Evolutionary conservation across 2,888 invertebrate species (phyloP), one percentile per base, ranked within the genome.

Genomic region (Megaustenia siamemsis): DNA sequence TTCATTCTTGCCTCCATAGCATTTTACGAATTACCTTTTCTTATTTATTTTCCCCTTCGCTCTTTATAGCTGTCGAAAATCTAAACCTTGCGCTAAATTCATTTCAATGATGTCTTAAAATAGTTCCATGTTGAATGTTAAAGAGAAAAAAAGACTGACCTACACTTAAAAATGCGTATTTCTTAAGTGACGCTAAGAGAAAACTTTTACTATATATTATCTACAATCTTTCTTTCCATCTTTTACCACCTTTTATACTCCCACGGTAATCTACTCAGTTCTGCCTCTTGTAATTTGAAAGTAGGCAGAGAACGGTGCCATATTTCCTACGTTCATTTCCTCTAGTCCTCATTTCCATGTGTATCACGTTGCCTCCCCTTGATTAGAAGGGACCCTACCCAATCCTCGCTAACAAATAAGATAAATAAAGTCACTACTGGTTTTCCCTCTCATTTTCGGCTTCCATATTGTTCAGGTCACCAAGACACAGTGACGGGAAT

Each of bases 281-380:
- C 40, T 38, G 12, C 43, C 66, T 28, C 28, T 45, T 45, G 43
- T 78, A 78, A 78, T 78, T 78, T 78, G 32, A 40, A 66, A 24
- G 6, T 63, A 63, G 63, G 21, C 78, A 1, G 18, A 1, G 63
- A 66, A 56, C 78, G 18, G 32, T 43, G 40, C 56, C 78, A 8
- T 78, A 63, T 78, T 43, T 78, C 78, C 63, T 78, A 78, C 43
- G 45, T 66, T 78, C 78, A 78, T 78, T 78, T 78, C 78, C 78
- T 78, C 63, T n/a, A 45, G 78, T 35, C 66, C 66, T 78, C 78
- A 78, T 78, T 78, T 78, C 28, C 63, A 78, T 78, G 78, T 78
- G 60, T 78, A 63, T 78, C 78, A 78, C 78, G 78, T 78, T 32
- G 66, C 66, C 43, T 28, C 5, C 40, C 18, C 66, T 78, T 78